Evolutionary conservation across 2,113 vertebrate genomes (phyloP).

Genomic region (Malurus cyaneus): DNA sequence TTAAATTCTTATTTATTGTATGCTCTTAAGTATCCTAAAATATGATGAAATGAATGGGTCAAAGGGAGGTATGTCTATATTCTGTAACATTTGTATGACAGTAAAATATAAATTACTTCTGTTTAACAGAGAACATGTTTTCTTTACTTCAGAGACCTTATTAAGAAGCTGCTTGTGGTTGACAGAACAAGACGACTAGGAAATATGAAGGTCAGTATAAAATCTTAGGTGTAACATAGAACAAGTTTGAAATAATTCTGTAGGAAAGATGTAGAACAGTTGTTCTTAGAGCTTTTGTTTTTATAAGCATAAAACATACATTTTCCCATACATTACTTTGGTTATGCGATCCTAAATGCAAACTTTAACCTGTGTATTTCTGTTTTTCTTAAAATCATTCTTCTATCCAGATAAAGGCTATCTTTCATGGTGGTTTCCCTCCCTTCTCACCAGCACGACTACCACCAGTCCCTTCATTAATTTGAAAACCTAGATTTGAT

Average conservation of each 20-base stretch:
- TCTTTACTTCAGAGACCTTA: slow-evolving; percentile 83
- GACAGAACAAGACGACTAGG: slow-evolving; percentile 90
- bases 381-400: not conserved
- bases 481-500: not conserved
- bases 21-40: not conserved
- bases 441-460: accelerated
- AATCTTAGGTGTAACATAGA: not conserved
- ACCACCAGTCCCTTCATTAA: not conserved
- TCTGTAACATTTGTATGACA: not conserved
- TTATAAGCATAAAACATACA: not conserved
- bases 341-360: not conserved
- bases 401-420: not conserved
- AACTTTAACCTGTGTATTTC: not conserved
- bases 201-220: slow-evolving; percentile 91
- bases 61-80: not conserved
- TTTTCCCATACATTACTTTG: not conserved
- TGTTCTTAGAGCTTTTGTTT: not conserved
- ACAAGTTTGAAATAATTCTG: not conserved
- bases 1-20: not conserved
- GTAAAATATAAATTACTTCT: not conserved
- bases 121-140: not conserved
- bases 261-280: not conserved
- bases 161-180: slow-evolving; percentile 93
- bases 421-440: not conserved
- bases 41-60: not conserved